phyloP scores from a whole-genome alignment of 2,888 invertebrate genomes.

The Phorcus lineatus region DNA sequence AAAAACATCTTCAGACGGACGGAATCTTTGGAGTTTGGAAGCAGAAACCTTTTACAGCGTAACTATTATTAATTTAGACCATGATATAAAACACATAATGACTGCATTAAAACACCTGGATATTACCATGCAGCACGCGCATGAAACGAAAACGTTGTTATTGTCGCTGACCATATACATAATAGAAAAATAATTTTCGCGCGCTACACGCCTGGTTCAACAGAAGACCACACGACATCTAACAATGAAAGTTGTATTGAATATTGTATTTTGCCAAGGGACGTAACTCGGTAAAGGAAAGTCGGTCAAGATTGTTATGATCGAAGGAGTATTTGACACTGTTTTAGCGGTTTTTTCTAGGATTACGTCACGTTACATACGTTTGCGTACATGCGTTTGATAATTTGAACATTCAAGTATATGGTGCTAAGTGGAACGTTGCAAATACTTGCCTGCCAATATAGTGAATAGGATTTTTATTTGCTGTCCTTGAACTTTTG shows the following conservation, averaged over 20 bases:
- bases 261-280: not conserved
- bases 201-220: too few species aligned
- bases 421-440: not conserved
- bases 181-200: too few species aligned
- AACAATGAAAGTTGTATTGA: not conserved
- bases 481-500: constrained; percentile 22
- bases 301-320: constrained; percentile 25
- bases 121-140: too few species aligned
- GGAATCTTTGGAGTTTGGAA: too few species aligned
- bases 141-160: too few species aligned
- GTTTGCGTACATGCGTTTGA: constrained; percentile 9
- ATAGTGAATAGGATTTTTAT: constrained; percentile 6
- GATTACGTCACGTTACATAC: not conserved
- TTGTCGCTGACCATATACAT: too few species aligned
- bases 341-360: not conserved
- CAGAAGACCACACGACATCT: too few species aligned
- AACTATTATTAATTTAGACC: too few species aligned
- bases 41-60: too few species aligned
- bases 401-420: constrained; percentile 1
- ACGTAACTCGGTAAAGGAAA: constrained; percentile 2
- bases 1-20: too few species aligned
- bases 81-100: too few species aligned
- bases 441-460: not conserved
- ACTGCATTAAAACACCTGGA: too few species aligned
- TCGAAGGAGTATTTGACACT: constrained; percentile 5